Conservation (phyloP, 2,113 vertebrate species). For the Eonycteris spelaea region DNA sequence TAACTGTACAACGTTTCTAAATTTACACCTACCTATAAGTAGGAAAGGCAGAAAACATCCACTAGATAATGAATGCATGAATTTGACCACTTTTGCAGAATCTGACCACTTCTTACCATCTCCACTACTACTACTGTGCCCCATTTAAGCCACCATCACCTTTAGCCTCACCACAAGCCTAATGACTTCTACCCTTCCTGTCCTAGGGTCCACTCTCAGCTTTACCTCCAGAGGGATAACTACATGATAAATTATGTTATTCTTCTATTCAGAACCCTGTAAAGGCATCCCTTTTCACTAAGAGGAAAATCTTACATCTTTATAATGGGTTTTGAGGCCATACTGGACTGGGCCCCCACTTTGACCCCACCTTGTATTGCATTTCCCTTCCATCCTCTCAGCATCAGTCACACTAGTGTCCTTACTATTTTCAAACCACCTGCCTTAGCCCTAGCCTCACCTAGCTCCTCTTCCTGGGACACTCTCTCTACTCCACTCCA, state of each 20-base stretch:
- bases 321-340: too few relatives aligned
- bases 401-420: background rate
- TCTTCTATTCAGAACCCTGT: background rate
- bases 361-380: too few relatives aligned
- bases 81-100: background rate
- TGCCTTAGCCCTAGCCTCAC: background rate
- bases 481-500: background rate
- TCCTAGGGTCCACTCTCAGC: fast-evolving
- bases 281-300: background rate
- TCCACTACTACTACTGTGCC: background rate
- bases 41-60: background rate
- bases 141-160: background rate
- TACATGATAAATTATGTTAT: background rate
- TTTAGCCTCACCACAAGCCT: background rate
- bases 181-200: background rate
- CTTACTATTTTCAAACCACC: background rate
- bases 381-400: background rate
- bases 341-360: fast-evolving
- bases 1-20: background rate
- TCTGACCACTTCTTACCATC: background rate
- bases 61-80: background rate
- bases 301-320: background rate
- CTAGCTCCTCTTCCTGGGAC: background rate
- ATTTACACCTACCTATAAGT: background rate
- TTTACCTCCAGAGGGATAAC: background rate